Conservation (phyloP, 1,140 invertebrate species). For the Hesperophylax magnus region DNA sequence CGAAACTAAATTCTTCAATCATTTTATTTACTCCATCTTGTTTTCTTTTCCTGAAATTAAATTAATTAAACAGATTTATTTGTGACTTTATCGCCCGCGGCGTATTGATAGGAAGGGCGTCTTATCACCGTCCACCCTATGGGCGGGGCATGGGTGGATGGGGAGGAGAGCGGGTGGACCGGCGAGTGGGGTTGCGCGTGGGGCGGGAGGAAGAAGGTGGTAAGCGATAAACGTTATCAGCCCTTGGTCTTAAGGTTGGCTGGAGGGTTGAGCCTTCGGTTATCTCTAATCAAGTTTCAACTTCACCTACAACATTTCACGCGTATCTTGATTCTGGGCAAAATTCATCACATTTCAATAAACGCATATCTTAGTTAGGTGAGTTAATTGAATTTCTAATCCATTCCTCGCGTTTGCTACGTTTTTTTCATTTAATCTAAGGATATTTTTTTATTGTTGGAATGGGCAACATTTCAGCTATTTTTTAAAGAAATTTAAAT, state of each 20-base stretch:
- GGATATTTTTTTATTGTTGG: too few relatives aligned
- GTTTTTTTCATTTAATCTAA: too few relatives aligned
- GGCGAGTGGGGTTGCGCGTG: not conserved
- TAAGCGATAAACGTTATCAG: constrained; percentile 55
- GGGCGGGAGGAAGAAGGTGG: constrained; percentile 12
- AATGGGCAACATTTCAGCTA: too few relatives aligned
- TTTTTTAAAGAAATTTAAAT: too few relatives aligned
- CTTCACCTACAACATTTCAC: constrained; percentile 12
- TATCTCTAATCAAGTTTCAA: constrained; percentile 34
- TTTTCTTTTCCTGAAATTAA: constrained; percentile 20
- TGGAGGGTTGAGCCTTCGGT: constrained; percentile 32
- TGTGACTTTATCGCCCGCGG: constrained; percentile 35
- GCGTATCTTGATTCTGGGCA: constrained; percentile 12
- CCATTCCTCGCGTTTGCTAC: too few relatives aligned
- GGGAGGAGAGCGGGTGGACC: not conserved
- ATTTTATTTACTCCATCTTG: not conserved
- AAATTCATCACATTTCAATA: constrained; percentile 18
- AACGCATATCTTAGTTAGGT: not conserved
- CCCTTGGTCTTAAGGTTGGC: constrained; percentile 35
- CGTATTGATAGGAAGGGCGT: constrained; percentile 49
- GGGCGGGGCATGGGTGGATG: not conserved
- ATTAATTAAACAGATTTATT: constrained; percentile 56
- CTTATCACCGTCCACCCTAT: constrained; percentile 23
- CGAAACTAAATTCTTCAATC: not conserved
- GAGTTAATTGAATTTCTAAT: not conserved